Percentiles rank a stretch among this genome's conserved stretches.
Evolutionary conservation across 2,797 vertebrate species (phyloP).

Genomic region (Synaphobranchus kaupii): DNA sequence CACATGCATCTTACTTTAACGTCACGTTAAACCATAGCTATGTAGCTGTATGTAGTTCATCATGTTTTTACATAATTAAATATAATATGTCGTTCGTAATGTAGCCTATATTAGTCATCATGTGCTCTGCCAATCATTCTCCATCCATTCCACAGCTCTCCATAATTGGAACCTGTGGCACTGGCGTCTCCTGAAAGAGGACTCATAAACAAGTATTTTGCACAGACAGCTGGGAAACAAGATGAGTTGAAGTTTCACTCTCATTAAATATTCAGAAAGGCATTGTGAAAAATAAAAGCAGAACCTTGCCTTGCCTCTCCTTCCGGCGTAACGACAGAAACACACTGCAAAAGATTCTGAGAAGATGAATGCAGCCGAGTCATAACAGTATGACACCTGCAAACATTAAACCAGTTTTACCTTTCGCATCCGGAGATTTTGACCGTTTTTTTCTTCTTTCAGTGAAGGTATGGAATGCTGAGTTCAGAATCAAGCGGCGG

Average conservation of each 20-base stretch:
- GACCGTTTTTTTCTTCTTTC: background rate
- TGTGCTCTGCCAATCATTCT: background rate
- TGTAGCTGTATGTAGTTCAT: background rate
- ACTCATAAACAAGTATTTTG: conserved; percentile 38
- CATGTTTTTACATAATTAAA: background rate
- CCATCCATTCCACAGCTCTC: background rate
- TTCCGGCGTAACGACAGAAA: conserved; percentile 26
- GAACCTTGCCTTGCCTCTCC: conserved; percentile 32
- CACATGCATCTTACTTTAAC: background rate
- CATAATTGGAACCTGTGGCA: conserved; percentile 26
- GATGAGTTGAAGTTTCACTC: conserved; percentile 60
- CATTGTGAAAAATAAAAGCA: conserved; percentile 71
- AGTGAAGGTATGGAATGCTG: background rate
- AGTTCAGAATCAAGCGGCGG: background rate
- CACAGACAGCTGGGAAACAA: conserved; percentile 71
- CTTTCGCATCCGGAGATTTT: background rate
- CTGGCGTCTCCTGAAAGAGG: conserved; percentile 19
- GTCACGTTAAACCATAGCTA: background rate
- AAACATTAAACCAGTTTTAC: background rate
- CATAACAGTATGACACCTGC: background rate
- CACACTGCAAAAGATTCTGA: conserved; percentile 42
- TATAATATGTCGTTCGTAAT: background rate
- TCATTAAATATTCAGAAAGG: conserved; percentile 74
- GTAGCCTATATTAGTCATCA: background rate
- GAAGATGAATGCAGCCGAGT: background rate